These are phyloP conservation scores for Liposcelis brunnea DNA, from an alignment of 2,888 invertebrate species.

Conservation along the genomic window DNA sequence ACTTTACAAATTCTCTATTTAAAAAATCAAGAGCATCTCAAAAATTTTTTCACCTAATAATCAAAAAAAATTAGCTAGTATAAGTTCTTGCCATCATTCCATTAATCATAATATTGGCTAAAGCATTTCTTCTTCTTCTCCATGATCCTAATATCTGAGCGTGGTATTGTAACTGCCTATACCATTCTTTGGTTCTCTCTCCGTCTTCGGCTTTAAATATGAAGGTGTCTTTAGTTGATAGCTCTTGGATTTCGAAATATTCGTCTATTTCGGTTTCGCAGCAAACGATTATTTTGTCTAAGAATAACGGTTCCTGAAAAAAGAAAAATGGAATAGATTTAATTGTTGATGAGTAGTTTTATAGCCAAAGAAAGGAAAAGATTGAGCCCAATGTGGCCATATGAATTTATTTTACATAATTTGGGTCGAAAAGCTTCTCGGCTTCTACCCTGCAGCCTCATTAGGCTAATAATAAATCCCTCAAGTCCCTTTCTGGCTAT, in stretches of 20 bases:
- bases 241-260: conserved; percentile 89
- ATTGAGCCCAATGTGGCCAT: background rate
- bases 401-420: too few relatives aligned
- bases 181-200: conserved; percentile 74
- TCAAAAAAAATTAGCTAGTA: too few relatives aligned
- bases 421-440: too few relatives aligned
- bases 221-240: conserved; percentile 80
- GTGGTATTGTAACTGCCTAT: conserved; percentile 74
- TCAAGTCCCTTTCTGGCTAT: too few relatives aligned
- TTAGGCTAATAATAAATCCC: too few relatives aligned
- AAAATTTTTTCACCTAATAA: too few relatives aligned
- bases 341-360: too few relatives aligned
- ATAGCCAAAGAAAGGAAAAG: background rate
- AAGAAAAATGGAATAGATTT: conserved; percentile 1
- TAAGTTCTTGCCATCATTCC: conserved; percentile 28
- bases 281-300: conserved; percentile 81
- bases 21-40: too few relatives aligned
- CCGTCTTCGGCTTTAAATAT: conserved; percentile 89
- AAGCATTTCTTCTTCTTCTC: conserved; percentile 77
- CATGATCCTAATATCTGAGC: conserved; percentile 84
- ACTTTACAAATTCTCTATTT: too few relatives aligned
- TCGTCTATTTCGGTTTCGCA: conserved; percentile 78
- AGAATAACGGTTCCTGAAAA: conserved; percentile 61
- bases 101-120: conserved; percentile 96
- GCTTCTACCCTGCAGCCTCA: too few relatives aligned